Percentiles rank a stretch among this genome's conserved stretches.
Evolutionary conservation across 1,140 invertebrate species (phyloP).

Genomic region (Zaprionus taronus): DNA sequence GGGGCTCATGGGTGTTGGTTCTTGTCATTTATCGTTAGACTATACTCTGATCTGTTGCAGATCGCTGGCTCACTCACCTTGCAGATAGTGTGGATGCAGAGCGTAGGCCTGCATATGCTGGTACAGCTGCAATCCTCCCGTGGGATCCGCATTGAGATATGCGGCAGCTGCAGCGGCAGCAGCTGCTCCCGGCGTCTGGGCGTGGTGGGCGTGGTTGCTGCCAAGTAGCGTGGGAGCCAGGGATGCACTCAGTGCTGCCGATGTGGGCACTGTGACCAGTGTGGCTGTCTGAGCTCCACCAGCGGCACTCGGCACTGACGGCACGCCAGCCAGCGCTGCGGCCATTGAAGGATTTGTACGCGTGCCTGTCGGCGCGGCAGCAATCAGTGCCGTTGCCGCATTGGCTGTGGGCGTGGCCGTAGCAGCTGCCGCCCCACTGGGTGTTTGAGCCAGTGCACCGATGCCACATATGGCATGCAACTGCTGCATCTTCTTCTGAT

Average conservation of each 20-base stretch:
- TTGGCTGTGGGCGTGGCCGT: conserved; percentile 61
- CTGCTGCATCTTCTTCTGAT: conserved; percentile 97
- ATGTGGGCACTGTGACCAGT: conserved; percentile 55
- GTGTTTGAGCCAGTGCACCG: conserved; percentile 83
- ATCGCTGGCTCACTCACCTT: conserved; percentile 84
- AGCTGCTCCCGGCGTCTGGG: conserved; percentile 55
- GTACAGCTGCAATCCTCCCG: conserved; percentile 88
- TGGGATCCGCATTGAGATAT: conserved; percentile 74
- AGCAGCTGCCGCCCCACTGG: conserved; percentile 61
- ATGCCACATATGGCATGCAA: conserved; percentile 93
- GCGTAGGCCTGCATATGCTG: conserved; percentile 91
- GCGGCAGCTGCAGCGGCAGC: conserved; percentile 63
- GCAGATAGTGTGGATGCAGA: conserved; percentile 89
- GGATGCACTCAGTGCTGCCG: conserved; percentile 51
- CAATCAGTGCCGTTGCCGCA: conserved; percentile 68
- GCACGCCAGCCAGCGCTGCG: conserved; percentile 66
- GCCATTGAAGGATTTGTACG: conserved; percentile 68
- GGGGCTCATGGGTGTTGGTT: neutral
- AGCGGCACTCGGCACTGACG: conserved; percentile 49
- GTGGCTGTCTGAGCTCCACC: conserved; percentile 48
- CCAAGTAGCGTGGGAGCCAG: conserved; percentile 52
- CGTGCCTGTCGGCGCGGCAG: conserved; percentile 48
- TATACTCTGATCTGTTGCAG: neutral
- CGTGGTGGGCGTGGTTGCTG: conserved; percentile 50
- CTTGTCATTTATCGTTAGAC: neutral